phyloP scores from a whole-genome alignment of 2,113 vertebrate genomes.

The Sapayoa aenigma region DNA sequence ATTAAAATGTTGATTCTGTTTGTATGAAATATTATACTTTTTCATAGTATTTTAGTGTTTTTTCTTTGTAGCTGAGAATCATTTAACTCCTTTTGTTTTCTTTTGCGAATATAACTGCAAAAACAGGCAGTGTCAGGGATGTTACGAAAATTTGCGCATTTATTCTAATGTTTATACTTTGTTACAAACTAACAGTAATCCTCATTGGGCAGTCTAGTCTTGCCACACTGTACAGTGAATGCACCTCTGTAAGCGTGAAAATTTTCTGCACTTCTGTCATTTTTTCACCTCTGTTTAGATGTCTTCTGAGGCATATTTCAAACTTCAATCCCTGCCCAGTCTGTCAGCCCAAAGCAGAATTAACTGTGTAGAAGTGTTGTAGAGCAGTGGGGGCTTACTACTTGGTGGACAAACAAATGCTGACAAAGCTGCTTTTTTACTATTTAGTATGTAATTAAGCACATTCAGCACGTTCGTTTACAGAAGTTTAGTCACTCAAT shows the following conservation, averaged over 20 bases:
- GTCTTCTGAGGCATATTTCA: background rate
- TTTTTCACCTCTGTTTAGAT: background rate
- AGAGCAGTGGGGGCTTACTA: background rate
- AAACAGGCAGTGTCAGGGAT: background rate
- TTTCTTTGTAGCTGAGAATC: accelerated
- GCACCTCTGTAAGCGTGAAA: background rate
- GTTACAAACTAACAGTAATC: background rate
- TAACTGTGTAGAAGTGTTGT: background rate
- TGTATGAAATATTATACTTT: background rate
- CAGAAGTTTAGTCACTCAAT: background rate
- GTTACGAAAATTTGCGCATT: background rate
- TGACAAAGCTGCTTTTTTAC: background rate
- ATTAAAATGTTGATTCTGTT: background rate
- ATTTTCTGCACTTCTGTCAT: background rate
- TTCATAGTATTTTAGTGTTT: background rate
- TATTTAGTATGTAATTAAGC: background rate
- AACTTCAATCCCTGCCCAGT: background rate
- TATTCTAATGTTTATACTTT: background rate
- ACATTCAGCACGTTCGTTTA: background rate
- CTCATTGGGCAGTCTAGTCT: background rate
- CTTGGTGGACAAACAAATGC: background rate
- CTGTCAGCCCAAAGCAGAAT: background rate
- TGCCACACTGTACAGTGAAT: no score
- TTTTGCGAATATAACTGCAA: background rate
- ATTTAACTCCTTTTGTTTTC: background rate